phyloP scores from a whole-genome alignment of 23 tunicate species.

The Oikopleura albicans region DNA sequence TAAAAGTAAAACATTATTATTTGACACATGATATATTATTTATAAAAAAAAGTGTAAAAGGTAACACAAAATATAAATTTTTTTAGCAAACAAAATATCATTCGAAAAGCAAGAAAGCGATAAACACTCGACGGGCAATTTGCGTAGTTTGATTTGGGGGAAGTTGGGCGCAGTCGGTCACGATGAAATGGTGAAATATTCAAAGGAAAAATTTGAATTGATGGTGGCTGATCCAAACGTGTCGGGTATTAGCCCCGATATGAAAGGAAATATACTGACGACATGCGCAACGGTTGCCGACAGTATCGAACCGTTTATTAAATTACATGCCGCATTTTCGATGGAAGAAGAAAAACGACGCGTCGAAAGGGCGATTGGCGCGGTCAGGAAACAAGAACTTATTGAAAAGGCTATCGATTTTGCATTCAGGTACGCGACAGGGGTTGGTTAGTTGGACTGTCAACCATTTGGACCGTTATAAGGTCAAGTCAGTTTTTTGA shows the following conservation, averaged over 20 bases:
- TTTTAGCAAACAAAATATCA: neutral
- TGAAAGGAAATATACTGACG: neutral
- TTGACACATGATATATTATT: no score
- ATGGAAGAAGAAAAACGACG: slow-evolving; percentile 66
- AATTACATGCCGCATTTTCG: neutral
- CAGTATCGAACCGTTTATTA: neutral
- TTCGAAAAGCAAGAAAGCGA: neutral
- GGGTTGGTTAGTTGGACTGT: neutral
- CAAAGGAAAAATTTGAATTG: slow-evolving; percentile 29
- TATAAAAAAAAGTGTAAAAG: no score
- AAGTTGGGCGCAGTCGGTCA: slow-evolving; percentile 56
- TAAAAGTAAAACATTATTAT: no score
- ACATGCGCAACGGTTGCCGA: slow-evolving; percentile 32
- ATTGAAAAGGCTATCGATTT: slow-evolving; percentile 56
- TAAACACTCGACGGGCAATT: slow-evolving; percentile 38
- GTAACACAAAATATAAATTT: neutral
- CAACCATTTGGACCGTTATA: no score
- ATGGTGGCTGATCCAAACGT: slow-evolving; percentile 24
- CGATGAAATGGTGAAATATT: slow-evolving; percentile 35
- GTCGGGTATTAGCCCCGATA: neutral
- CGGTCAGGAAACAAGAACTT: slow-evolving; percentile 24
- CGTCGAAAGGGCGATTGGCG: slow-evolving; percentile 50
- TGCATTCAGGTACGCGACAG: slow-evolving; percentile 20
- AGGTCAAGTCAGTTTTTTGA: no score
- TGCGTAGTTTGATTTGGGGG: slow-evolving; percentile 48